phyloP scores from a whole-genome alignment of 23 tunicate species.

The Diplosoma virens region DNA sequence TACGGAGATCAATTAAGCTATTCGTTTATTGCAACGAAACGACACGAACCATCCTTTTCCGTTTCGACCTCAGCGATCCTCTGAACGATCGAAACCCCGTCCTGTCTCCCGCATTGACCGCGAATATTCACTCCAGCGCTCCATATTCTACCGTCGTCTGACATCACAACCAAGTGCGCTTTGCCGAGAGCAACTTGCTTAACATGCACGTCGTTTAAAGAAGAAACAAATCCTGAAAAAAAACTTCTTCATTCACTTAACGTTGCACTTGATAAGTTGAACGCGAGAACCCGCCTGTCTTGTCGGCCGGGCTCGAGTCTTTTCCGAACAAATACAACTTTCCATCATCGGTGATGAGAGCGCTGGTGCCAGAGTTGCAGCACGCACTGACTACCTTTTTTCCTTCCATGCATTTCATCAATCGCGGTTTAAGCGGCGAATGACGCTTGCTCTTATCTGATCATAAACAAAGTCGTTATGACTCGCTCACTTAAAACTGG shows the following conservation, averaged over 20 bases:
- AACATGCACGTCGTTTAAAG: conserved; percentile 35
- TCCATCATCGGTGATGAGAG: conserved; percentile 55
- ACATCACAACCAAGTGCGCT: conserved; percentile 61
- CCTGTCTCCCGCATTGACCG: conserved; percentile 79
- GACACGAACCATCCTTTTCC: conserved; percentile 54
- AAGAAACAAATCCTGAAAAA: conserved; percentile 46
- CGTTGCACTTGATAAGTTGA: background rate
- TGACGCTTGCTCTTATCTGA: conserved; percentile 45
- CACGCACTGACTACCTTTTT: conserved; percentile 32
- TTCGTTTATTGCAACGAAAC: too few relatives aligned
- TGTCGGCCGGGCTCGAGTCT: conserved; percentile 62
- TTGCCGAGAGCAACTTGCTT: conserved; percentile 51
- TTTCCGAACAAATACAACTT: conserved; percentile 71
- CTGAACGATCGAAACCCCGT: conserved; percentile 46
- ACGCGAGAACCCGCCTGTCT: conserved; percentile 22
- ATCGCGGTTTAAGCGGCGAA: conserved; percentile 39
- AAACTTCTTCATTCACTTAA: background rate
- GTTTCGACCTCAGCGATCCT: conserved; percentile 60
- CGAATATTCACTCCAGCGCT: conserved; percentile 68
- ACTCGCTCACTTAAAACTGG: too few relatives aligned
- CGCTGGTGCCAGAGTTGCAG: conserved; percentile 70
- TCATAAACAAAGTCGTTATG: too few relatives aligned
- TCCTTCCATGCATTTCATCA: conserved; percentile 60
- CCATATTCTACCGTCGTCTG: conserved; percentile 60
- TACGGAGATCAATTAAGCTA: too few relatives aligned